Conservation (phyloP, 30 jellyfish, hydroid and myxozoan genomes). For the Mastigias papua region DNA sequence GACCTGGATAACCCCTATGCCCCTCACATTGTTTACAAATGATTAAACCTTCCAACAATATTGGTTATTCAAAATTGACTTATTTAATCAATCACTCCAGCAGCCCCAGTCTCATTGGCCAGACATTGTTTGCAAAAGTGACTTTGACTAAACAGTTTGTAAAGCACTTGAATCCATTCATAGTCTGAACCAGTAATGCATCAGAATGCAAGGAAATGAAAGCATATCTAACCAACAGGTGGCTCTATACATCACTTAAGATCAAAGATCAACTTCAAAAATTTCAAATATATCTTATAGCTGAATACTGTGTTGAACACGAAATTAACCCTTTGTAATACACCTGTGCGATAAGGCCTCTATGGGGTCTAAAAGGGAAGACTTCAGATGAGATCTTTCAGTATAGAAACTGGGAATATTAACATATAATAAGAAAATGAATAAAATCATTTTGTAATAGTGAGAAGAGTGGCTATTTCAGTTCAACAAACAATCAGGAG, state of each 20-base stretch:
- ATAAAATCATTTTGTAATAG: no score
- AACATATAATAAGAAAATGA: no score
- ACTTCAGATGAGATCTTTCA: not conserved
- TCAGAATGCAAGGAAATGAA: conserved; percentile 53
- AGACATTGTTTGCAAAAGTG: no score
- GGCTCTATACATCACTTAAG: conserved; percentile 62
- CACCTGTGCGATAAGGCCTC: not conserved
- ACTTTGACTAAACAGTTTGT: not conserved
- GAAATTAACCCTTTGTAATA: conserved; percentile 54
- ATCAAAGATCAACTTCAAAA: conserved; percentile 63
- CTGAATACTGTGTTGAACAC: conserved; percentile 73
- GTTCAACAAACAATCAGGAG: no score
- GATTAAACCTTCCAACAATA: no score
- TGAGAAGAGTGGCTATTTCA: no score
- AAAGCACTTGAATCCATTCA: not conserved
- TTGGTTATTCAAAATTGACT: no score
- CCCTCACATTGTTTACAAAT: no score
- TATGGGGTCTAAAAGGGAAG: not conserved
- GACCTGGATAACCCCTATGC: no score
- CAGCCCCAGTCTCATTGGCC: no score
- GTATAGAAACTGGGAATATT: no score
- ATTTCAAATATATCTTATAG: conserved; percentile 51
- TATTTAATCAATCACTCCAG: no score
- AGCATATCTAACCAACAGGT: conserved; percentile 49
- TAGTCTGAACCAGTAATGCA: conserved; percentile 29